These are phyloP conservation scores for zebrafish (Danio rerio) DNA, from an alignment of 2,113 vertebrate species.

Conservation along the genomic window DNA sequence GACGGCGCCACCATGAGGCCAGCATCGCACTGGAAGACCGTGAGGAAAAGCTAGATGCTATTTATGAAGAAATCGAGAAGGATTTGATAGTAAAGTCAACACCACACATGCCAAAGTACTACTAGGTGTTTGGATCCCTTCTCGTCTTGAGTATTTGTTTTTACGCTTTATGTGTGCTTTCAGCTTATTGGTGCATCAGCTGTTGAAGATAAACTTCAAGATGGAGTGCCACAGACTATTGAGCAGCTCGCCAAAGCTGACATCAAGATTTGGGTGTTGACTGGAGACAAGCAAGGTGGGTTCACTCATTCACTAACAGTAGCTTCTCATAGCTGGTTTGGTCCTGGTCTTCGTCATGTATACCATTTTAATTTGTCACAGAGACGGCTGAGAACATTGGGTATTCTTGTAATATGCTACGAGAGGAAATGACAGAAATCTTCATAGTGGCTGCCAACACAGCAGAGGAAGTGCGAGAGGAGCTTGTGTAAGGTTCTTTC, in stretches of 20 bases:
- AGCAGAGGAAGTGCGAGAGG: constrained; percentile 74
- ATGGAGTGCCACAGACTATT: constrained; percentile 91
- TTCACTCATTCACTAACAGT: background rate
- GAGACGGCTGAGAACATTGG: constrained; percentile 95
- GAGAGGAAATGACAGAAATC: constrained; percentile 87
- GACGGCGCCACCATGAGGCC: constrained; percentile 82
- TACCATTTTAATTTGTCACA: constrained; percentile 56
- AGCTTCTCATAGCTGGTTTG: background rate
- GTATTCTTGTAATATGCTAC: constrained; percentile 90
- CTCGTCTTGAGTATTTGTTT: background rate
- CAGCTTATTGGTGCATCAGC: constrained; percentile 89
- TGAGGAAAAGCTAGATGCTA: constrained; percentile 78
- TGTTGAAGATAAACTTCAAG: constrained; percentile 96
- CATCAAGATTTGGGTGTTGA: constrained; percentile 95
- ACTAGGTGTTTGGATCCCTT: background rate
- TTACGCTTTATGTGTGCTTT: constrained; percentile 36
- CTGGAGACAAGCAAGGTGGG: constrained; percentile 95
- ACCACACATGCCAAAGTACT: background rate
- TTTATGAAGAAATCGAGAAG: constrained; percentile 92
- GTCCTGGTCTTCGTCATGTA: background rate
- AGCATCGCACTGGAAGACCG: constrained; percentile 80
- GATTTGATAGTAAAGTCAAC: constrained; percentile 80
- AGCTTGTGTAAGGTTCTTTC: constrained; percentile 82
- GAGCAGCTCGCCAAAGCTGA: constrained; percentile 86
- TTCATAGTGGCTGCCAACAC: constrained; percentile 82